These are phyloP conservation scores for Hippopotamyrus pictus DNA, from an alignment of 2,797 vertebrate genomes.

Conservation along the genomic window DNA sequence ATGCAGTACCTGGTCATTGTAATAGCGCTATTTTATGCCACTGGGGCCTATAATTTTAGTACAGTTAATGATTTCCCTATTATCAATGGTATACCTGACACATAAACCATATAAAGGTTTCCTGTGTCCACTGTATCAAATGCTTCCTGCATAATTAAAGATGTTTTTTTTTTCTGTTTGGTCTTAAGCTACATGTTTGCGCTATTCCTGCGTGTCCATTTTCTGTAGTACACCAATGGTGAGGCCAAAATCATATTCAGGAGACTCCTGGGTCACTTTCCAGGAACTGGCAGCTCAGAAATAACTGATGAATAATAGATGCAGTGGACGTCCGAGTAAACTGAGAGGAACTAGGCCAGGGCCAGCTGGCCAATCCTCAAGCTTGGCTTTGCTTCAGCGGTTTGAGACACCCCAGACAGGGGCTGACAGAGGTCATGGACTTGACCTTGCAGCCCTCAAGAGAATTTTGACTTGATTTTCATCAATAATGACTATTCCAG, in stretches of 20 bases:
- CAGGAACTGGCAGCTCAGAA: constrained; percentile 66
- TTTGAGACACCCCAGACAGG: constrained; percentile 37
- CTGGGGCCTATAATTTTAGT: not conserved
- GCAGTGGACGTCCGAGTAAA: constrained; percentile 60
- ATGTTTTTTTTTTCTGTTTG: constrained; percentile 60
- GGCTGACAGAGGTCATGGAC: constrained; percentile 61
- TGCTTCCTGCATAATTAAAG: constrained; percentile 62
- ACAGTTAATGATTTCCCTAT: not conserved
- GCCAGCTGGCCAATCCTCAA: constrained; percentile 27
- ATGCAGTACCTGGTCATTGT: not conserved
- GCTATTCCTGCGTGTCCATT: constrained; percentile 61
- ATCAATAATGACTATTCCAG: constrained; percentile 65
- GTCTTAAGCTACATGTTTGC: constrained; percentile 61
- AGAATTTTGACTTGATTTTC: constrained; percentile 58
- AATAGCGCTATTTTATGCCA: not conserved
- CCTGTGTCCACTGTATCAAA: constrained; percentile 33
- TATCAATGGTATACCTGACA: not conserved
- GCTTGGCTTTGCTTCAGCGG: not conserved
- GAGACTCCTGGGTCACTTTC: constrained; percentile 65
- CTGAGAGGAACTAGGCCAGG: constrained; percentile 49
- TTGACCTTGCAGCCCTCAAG: constrained; percentile 64
- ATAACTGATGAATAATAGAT: constrained; percentile 76
- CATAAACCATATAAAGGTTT: not conserved
- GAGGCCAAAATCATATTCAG: constrained; percentile 56
- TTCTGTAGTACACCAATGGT: constrained; percentile 34